A percentile compares a stretch with the other conserved stretches of the same genome.
Evolutionary conservation across 2,113 vertebrate genomes (phyloP).

Genomic region (Cercopithecus mona): DNA sequence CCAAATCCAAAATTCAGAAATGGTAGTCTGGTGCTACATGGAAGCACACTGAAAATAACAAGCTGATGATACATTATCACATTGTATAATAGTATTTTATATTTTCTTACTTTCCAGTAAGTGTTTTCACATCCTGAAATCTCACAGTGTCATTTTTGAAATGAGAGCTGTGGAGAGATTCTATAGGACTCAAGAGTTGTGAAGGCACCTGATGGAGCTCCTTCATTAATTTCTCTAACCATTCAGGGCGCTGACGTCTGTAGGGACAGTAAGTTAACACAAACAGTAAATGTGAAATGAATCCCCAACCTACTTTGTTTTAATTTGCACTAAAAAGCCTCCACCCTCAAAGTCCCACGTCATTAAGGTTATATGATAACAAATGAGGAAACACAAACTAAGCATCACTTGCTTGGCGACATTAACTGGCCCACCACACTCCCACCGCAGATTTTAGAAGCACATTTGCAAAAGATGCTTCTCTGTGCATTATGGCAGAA

Average conservation of each 20-base stretch:
- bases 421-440: constrained; percentile 32
- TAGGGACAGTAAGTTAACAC: background rate
- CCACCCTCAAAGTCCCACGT: constrained; percentile 21
- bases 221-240: constrained; percentile 24
- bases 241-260: background rate
- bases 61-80: background rate
- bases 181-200: background rate
- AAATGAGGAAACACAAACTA: constrained; percentile 48
- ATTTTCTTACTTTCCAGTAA: background rate
- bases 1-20: constrained; percentile 35
- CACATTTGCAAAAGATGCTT: background rate
- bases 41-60: background rate
- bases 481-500: background rate
- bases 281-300: constrained; percentile 34
- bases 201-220: background rate
- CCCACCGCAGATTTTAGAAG: background rate
- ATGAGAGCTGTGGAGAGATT: background rate
- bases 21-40: background rate
- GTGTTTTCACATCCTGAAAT: background rate
- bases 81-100: background rate
- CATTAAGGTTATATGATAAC: constrained; percentile 54
- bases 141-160: background rate
- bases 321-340: constrained; percentile 57
- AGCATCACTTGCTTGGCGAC: constrained; percentile 22
- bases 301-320: background rate